These are phyloP conservation scores for Danaus chrysippus DNA, from an alignment of 2,888 invertebrate species.

Conservation along the genomic window DNA sequence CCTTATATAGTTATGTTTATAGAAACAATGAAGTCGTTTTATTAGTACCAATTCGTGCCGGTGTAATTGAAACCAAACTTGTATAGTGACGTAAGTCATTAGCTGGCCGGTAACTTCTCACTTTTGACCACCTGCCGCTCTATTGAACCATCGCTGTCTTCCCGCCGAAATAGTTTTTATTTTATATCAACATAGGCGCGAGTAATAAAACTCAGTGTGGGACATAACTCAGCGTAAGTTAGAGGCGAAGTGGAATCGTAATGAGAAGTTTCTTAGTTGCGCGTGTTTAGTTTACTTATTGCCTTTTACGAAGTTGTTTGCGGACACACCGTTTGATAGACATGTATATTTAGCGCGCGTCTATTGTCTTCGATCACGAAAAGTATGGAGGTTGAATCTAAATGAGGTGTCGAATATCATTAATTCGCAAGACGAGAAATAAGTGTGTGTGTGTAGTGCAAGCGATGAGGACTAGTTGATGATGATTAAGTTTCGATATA, in stretches of 20 bases:
- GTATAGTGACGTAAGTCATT: constrained; percentile 43
- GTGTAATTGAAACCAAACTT: constrained; percentile 40
- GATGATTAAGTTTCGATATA: constrained; percentile 84
- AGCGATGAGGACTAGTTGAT: constrained; percentile 59
- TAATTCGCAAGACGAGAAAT: constrained; percentile 40
- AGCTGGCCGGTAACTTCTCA: constrained; percentile 43
- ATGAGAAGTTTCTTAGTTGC: constrained; percentile 55
- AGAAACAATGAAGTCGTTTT: constrained; percentile 31
- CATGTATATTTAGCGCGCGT: constrained; percentile 62
- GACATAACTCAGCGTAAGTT: constrained; percentile 48
- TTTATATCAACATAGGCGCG: constrained; percentile 2
- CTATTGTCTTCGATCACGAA: constrained; percentile 59
- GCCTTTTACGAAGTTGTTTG: constrained; percentile 56
- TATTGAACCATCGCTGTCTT: constrained; percentile 47
- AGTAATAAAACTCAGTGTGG: constrained; percentile 32
- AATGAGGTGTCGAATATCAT: constrained; percentile 40
- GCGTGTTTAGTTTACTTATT: constrained; percentile 72
- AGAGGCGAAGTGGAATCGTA: constrained; percentile 50
- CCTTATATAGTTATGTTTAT: constrained; percentile 21
- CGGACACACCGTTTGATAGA: constrained; percentile 46
- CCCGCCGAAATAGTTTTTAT: constrained; percentile 52
- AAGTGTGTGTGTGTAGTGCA: constrained; percentile 39
- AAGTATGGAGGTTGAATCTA: constrained; percentile 53
- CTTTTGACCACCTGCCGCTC: constrained; percentile 54
- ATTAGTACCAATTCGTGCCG: constrained; percentile 42